Percentiles rank a stretch among this genome's conserved stretches.
These are phyloP conservation scores for Siniperca undulata DNA, from an alignment of 2,797 vertebrate species.

Conservation along the genomic window DNA sequence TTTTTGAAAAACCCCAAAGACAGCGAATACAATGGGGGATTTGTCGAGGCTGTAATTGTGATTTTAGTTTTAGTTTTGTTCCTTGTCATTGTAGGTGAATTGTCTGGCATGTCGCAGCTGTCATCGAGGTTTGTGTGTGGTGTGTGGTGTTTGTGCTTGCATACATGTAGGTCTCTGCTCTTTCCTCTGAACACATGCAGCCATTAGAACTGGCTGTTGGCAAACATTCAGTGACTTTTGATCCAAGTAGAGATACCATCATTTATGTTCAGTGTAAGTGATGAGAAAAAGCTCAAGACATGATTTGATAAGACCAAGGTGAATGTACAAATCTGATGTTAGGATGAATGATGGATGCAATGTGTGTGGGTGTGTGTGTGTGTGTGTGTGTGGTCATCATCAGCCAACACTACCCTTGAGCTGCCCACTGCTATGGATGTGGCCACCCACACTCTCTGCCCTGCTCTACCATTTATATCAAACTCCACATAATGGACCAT, in stretches of 20 bases:
- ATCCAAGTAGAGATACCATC: slow-evolving; percentile 8
- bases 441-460: slow-evolving; percentile 64
- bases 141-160: slow-evolving; percentile 41
- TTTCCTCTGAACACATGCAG: slow-evolving; percentile 41
- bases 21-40: slow-evolving; percentile 72
- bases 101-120: slow-evolving; percentile 66
- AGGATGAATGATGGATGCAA: neutral
- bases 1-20: slow-evolving; percentile 42
- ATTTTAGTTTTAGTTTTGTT: slow-evolving; percentile 68
- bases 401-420: slow-evolving; percentile 43
- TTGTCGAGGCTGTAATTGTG: slow-evolving; percentile 70
- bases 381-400: slow-evolving; percentile 43
- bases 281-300: neutral
- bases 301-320: neutral
- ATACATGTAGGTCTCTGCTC: slow-evolving; percentile 56
- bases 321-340: neutral
- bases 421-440: slow-evolving; percentile 39
- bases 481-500: slow-evolving; percentile 56
- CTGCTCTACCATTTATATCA: slow-evolving; percentile 50
- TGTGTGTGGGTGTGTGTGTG: neutral
- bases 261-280: neutral
- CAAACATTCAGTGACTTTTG: slow-evolving; percentile 32
- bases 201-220: slow-evolving; percentile 37
- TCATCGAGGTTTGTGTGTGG: slow-evolving; percentile 57
- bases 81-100: slow-evolving; percentile 74